Evolutionary conservation across 2,113 vertebrate species (phyloP).

Genomic region (Thunnus thynnus): DNA sequence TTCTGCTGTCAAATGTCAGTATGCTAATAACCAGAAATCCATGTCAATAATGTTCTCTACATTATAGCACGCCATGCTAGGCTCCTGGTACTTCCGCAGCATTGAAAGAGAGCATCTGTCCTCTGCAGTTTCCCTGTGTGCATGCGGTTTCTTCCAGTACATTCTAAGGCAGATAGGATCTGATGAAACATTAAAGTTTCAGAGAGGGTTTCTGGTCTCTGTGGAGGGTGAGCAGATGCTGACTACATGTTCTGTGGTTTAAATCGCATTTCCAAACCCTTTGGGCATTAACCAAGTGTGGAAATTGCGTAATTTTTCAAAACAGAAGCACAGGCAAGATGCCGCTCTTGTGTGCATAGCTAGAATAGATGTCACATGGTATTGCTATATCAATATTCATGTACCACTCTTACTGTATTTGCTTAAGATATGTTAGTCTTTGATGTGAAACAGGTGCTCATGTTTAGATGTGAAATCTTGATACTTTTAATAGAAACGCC

Average conservation of each 20-base stretch:
- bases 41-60: slow-evolving; percentile 41
- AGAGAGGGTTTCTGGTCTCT: slow-evolving; percentile 57
- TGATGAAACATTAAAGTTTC: slow-evolving; percentile 71
- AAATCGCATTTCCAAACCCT: slow-evolving; percentile 56
- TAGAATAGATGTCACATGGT: neutral
- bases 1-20: slow-evolving; percentile 65
- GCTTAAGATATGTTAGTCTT: neutral
- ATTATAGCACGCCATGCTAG: slow-evolving; percentile 9
- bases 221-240: slow-evolving; percentile 61
- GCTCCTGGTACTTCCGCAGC: slow-evolving; percentile 8
- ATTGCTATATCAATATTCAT: slow-evolving; percentile 18
- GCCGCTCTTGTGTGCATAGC: slow-evolving; percentile 16
- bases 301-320: slow-evolving; percentile 26
- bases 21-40: slow-evolving; percentile 64
- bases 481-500: neutral
- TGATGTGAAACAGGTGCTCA: neutral
- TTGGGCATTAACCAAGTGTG: slow-evolving; percentile 34
- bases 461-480: slow-evolving; percentile 8
- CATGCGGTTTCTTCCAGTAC: slow-evolving; percentile 25
- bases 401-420: neutral
- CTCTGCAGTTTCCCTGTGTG: slow-evolving; percentile 14
- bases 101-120: slow-evolving; percentile 16
- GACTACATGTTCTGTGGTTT: slow-evolving; percentile 59
- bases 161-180: slow-evolving; percentile 46
- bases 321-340: slow-evolving; percentile 18